A percentile compares a stretch with the other conserved stretches of the same genome.
phyloP scores from a whole-genome alignment of 2,888 invertebrate genomes.

The Tetragonula carbonaria region DNA sequence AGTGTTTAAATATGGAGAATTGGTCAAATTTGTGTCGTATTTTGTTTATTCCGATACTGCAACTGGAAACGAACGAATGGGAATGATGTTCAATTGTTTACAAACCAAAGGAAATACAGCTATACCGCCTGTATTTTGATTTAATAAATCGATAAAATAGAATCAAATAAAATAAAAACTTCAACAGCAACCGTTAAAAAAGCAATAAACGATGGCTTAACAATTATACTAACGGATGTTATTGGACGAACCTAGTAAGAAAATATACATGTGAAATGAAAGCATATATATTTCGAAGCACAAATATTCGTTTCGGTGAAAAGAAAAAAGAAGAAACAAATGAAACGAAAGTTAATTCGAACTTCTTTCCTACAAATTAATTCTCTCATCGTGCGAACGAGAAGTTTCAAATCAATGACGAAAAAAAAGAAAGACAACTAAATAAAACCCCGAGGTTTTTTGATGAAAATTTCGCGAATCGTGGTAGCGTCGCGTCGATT shows the following conservation, averaged over 20 bases:
- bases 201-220: neutral
- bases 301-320: neutral
- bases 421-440: neutral
- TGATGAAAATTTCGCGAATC: slow-evolving; percentile 28
- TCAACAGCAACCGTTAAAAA: neutral
- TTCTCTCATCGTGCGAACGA: neutral
- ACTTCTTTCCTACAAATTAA: neutral
- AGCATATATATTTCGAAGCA: neutral
- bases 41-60: neutral
- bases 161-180: neutral
- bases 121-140: slow-evolving; percentile 7
- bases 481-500: slow-evolving; percentile 16
- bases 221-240: neutral
- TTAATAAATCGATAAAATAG: neutral
- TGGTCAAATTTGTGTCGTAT: neutral
- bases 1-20: neutral
- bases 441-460: neutral
- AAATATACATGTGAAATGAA: neutral
- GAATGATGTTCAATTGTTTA: neutral
- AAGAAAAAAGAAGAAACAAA: neutral
- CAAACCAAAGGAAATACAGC: neutral
- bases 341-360: neutral
- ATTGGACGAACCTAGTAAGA: neutral
- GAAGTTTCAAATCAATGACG: neutral
- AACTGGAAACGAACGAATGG: neutral